Evolutionary conservation across 37 sponge, comb jelly and placozoan genomes (phyloP), one percentile per base, ranked within the genome.

Genomic region (Petrosia ficiformis): DNA sequence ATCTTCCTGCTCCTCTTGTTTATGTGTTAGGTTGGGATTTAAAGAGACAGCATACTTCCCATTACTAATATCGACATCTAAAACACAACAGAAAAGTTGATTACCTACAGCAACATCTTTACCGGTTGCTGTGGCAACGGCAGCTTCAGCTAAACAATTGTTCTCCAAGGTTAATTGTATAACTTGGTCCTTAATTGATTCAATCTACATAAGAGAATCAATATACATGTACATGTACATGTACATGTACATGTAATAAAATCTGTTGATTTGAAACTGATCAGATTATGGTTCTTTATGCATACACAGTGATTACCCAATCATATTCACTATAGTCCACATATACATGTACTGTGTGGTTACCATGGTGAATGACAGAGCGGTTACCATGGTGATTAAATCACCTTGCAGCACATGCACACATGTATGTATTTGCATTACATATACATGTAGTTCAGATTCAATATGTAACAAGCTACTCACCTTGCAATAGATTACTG

Each of bases 21-120:
- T n/a, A n/a, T 38, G 35, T n/a, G 39, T 24, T 59, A 80, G 34
- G 21, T 29, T 16, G 1, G 71, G 80, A 65, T 81, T 81, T 21
- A 81, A 74, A 26, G 42, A 41, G 66, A 81, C 74, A n/a, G 44
- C 31, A 5, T 58, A 42, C 21, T 64, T 61, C 25, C 74, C 44
- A 2, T 30, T 68, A 2, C n/a, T 32, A 42, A 57, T 2, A 22
- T 72, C 82, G 21, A 81, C 35, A 22, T 76, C 84, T 42, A 75
- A 40, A 3, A 83, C 42, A 35, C 65, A 70, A 28, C 71, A 32
- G 2, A 2, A 8, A 28, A 75, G 69, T 2, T 57, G 26, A 21
- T n/a, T 35, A 1, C 76, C 68, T 1, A n/a, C 60, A 44, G 34
- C 24, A 11, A 43, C 22, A 6, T 0, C 65, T 22, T n/a, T 29